Conservation (phyloP, 2,888 invertebrate genomes). For the Leptinotarsa tumamoca region DNA sequence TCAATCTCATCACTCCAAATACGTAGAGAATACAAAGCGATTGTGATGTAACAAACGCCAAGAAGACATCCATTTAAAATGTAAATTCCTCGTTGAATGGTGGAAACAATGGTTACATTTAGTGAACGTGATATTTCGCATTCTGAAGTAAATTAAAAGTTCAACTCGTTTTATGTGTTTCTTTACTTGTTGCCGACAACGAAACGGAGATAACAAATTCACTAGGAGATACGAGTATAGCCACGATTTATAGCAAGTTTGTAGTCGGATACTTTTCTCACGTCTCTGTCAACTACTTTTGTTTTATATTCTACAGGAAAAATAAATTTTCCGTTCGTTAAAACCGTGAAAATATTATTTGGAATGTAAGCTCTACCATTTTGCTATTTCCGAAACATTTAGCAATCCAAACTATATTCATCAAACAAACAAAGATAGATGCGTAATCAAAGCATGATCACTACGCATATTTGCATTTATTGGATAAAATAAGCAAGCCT, state of each 20-base stretch:
- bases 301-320: neutral
- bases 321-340: neutral
- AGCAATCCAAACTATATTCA: no score
- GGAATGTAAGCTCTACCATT: no score
- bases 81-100: conserved; percentile 1
- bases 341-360: no score
- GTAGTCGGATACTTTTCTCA: neutral
- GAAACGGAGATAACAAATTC: neutral
- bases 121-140: conserved; percentile 7
- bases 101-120: conserved; percentile 15
- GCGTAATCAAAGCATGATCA: no score
- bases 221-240: neutral
- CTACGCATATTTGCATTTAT: no score
- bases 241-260: neutral
- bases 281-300: neutral
- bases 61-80: conserved; percentile 7
- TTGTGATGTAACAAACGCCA: conserved; percentile 10
- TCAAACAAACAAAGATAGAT: no score
- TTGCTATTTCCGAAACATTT: no score
- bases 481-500: no score
- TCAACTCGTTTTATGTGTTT: conserved; percentile 5
- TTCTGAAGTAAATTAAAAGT: conserved; percentile 8
- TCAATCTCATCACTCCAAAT: conserved; percentile 1
- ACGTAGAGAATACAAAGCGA: neutral
- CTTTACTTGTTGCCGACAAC: neutral